Percentiles rank a stretch among this genome's conserved stretches.
These are phyloP conservation scores for Dioctria rufipes DNA, from an alignment of 2,888 invertebrate species.

Conservation along the genomic window DNA sequence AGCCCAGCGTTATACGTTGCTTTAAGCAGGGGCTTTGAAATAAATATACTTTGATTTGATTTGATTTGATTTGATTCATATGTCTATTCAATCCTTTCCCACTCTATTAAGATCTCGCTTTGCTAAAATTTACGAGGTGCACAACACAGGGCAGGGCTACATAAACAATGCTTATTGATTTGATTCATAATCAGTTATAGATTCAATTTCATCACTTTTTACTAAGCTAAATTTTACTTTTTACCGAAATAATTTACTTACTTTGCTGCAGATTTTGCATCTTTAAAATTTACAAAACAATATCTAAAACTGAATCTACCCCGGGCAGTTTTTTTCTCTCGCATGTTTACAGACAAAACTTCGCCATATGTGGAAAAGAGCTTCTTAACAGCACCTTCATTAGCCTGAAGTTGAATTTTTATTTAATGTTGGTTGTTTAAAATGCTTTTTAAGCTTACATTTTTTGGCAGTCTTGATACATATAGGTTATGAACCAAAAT, in stretches of 20 bases:
- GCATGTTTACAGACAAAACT: conserved; percentile 36
- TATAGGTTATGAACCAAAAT: conserved; percentile 55
- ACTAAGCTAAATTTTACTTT: not conserved
- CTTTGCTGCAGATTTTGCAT: conserved; percentile 50
- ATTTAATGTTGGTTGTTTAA: not conserved
- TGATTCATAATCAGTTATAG: too few species aligned
- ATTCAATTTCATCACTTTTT: not conserved
- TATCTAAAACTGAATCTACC: conserved; percentile 20
- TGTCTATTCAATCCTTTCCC: not conserved
- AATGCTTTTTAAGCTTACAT: conserved; percentile 16
- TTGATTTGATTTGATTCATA: too few species aligned
- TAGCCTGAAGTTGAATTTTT: conserved; percentile 27
- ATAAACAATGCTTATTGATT: too few species aligned
- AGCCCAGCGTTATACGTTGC: too few species aligned
- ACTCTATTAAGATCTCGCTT: not conserved
- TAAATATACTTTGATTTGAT: too few species aligned
- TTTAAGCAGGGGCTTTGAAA: too few species aligned
- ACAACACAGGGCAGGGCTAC: not conserved
- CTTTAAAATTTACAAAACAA: conserved; percentile 50
- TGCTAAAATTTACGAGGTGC: not conserved
- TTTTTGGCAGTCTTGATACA: conserved; percentile 41
- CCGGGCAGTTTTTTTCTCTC: not conserved
- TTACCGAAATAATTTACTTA: conserved; percentile 16
- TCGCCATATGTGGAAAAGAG: conserved; percentile 50
- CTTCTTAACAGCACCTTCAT: conserved; percentile 6